These are phyloP conservation scores for Siderastrea radians DNA, from an alignment of 92 coral and sea anemone genomes.

Conservation along the genomic window DNA sequence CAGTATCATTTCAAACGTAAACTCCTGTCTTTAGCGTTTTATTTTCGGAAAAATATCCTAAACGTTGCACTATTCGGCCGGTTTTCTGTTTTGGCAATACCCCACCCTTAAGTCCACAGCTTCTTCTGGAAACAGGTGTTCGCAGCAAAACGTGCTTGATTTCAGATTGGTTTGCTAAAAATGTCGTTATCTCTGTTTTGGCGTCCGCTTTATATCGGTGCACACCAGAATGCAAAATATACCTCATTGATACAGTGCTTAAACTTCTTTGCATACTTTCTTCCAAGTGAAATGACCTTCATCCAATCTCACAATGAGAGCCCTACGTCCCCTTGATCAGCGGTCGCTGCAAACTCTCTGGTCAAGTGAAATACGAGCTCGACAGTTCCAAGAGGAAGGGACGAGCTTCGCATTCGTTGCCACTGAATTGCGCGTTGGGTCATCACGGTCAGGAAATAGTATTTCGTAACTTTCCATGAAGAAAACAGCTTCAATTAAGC, in stretches of 20 bases:
- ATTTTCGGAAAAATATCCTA: not conserved
- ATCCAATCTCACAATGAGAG: not conserved
- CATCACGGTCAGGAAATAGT: no score
- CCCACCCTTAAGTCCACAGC: not conserved
- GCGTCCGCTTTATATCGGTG: not conserved
- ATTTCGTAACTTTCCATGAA: no score
- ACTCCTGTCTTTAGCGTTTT: not conserved
- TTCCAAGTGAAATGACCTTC: not conserved
- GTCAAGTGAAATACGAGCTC: not conserved
- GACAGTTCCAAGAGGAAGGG: not conserved
- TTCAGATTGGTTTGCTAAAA: not conserved
- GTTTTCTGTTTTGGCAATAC: not conserved
- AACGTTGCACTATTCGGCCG: not conserved
- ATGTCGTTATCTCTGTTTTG: conserved; percentile 1
- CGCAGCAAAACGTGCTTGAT: not conserved
- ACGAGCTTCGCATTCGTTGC: not conserved
- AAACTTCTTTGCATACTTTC: not conserved
- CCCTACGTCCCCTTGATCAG: not conserved
- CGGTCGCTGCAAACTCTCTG: not conserved
- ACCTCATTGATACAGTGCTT: not conserved
- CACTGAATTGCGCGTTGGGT: no score
- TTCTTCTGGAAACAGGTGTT: not conserved
- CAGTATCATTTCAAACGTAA: not conserved
- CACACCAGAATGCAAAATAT: not conserved
- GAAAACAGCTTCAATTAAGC: no score